phyloP scores from a whole-genome alignment of 1,140 invertebrate genomes.

The Maniola jurtina region DNA sequence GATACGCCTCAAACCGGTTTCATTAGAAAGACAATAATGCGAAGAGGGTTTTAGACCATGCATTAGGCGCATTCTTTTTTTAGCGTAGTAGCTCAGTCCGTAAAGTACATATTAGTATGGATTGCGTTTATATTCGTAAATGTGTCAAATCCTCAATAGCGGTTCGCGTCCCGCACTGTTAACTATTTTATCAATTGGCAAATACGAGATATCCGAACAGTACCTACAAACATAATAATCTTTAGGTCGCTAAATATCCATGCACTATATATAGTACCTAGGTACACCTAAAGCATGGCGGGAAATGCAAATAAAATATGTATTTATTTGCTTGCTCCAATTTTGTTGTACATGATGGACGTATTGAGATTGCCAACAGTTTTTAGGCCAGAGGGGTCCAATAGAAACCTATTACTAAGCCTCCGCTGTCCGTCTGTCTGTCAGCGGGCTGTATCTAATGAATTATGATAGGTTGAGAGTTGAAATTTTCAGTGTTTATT shows the following conservation, averaged over 20 bases:
- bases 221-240: background rate
- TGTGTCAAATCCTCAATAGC: conserved; percentile 10
- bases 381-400: too few species aligned
- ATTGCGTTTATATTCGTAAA: conserved; percentile 6
- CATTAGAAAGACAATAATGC: too few species aligned
- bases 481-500: too few species aligned
- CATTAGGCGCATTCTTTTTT: too few species aligned
- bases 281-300: background rate
- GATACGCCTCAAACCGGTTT: too few species aligned
- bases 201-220: conserved; percentile 1
- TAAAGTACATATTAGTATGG: background rate
- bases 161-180: conserved; percentile 5
- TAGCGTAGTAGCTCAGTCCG: too few species aligned
- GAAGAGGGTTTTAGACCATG: too few species aligned
- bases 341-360: background rate
- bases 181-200: conserved; percentile 11
- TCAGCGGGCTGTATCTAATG: too few species aligned
- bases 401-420: too few species aligned
- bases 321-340: background rate
- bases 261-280: background rate
- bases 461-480: too few species aligned
- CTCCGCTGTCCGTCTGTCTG: too few species aligned
- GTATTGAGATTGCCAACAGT: background rate
- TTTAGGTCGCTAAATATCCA: conserved; percentile 8
- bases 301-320: background rate